Conservation (phyloP, 2,113 vertebrate species). For the Pedionomus torquatus region DNA sequence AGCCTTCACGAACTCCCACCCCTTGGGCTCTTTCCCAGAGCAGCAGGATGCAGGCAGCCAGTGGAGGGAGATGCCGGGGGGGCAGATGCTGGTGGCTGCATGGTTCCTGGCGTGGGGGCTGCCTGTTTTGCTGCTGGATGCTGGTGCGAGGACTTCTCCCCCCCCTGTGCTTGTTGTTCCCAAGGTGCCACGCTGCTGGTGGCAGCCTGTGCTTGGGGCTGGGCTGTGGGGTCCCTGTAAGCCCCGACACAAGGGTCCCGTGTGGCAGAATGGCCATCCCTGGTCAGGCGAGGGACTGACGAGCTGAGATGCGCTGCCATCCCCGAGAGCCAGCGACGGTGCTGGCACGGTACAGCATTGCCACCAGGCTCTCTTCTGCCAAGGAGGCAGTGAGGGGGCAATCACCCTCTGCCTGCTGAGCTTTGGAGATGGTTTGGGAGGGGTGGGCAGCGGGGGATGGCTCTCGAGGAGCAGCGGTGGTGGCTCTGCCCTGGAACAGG, state of each 20-base stretch:
- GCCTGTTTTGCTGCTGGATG: not conserved
- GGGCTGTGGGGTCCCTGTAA: not conserved
- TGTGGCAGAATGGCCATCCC: accelerated
- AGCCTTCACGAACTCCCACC: not conserved
- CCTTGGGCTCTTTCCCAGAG: not conserved
- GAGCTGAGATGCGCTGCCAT: not conserved
- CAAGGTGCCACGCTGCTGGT: accelerated
- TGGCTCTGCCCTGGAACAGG: not conserved
- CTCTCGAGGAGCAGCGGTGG: accelerated
- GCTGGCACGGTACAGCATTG: not conserved
- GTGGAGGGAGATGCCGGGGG: accelerated
- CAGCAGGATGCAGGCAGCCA: not conserved
- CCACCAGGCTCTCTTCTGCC: not conserved
- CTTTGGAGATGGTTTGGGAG: not conserved
- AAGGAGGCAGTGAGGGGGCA: not conserved
- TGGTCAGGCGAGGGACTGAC: not conserved
- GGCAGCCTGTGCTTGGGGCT: not conserved
- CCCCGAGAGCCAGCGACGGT: not conserved
- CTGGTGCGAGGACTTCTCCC: not conserved
- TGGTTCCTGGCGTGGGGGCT: not conserved
- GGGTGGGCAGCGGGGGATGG: not conserved
- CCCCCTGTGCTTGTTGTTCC: not conserved
- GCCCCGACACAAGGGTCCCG: not conserved
- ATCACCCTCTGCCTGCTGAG: not conserved
- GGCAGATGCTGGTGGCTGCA: not conserved